A percentile compares a stretch with the other conserved stretches of the same genome.
These are phyloP conservation scores for Characodon lateralis DNA, from an alignment of 2,797 vertebrate genomes.

Conservation along the genomic window DNA sequence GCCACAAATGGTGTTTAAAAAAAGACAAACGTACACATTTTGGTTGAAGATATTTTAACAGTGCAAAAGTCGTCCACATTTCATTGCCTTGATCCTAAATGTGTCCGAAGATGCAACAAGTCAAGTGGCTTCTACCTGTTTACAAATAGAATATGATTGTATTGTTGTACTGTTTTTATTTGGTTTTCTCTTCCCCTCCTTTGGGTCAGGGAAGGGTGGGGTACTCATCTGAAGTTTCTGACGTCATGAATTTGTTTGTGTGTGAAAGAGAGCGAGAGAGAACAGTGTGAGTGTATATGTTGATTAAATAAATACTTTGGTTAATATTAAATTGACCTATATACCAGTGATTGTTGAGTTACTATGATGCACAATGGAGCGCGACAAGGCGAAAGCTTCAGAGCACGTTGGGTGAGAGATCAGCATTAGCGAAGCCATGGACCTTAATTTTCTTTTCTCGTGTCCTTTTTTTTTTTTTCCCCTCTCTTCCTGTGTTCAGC, in stretches of 20 bases:
- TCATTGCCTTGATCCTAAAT: conserved; percentile 99
- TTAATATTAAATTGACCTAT: conserved; percentile 66
- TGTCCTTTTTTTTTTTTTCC: conserved; percentile 41
- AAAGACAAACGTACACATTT: conserved; percentile 63
- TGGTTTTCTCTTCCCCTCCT: conserved; percentile 62
- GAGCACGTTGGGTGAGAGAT: conserved; percentile 65
- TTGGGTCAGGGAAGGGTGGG: conserved; percentile 35
- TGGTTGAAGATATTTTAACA: conserved; percentile 85
- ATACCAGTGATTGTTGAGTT: conserved; percentile 79
- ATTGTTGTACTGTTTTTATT: conserved; percentile 92
- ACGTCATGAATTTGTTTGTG: conserved; percentile 83
- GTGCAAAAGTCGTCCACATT: conserved; percentile 97
- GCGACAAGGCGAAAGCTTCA: conserved; percentile 55
- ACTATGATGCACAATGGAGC: conserved; percentile 76
- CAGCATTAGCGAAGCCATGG: conserved; percentile 84
- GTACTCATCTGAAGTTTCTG: conserved; percentile 93
- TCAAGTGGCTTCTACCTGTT: conserved; percentile 99
- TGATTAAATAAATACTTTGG: conserved; percentile 47
- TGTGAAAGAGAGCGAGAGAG: conserved; percentile 60
- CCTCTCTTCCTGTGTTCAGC: conserved; percentile 45
- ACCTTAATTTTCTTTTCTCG: conserved; percentile 77
- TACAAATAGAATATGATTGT: conserved; percentile 99
- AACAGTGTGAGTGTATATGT: conserved; percentile 76
- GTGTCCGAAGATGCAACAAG: conserved; percentile 98
- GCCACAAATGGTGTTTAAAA: conserved; percentile 89